A percentile compares a stretch with the other conserved stretches of the same genome.
Conservation (phyloP, 2,113 vertebrate species). For the Colinus virginianus region DNA sequence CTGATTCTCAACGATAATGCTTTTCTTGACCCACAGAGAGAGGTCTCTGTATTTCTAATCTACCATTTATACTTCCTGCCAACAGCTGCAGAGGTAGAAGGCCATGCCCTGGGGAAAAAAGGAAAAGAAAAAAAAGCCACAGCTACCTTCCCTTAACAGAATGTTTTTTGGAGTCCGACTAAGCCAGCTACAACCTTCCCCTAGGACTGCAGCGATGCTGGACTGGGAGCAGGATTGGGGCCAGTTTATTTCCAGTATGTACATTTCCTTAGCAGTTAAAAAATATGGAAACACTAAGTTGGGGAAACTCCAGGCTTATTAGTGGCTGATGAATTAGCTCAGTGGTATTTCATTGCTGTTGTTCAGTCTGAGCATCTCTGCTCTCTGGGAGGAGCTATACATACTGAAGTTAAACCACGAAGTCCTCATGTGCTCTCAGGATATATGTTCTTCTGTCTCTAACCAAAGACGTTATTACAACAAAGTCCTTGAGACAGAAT, state of each 20-base stretch:
- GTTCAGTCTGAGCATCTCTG: not conserved
- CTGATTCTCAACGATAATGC: conserved; percentile 28
- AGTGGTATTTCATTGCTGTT: not conserved
- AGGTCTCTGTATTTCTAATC: not conserved
- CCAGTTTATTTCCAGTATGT: not conserved
- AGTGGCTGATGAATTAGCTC: conserved; percentile 1
- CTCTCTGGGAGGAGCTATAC: not conserved
- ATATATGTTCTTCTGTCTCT: not conserved
- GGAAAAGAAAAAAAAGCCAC: too few species aligned
- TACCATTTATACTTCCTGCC: not conserved
- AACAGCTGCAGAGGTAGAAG: not conserved
- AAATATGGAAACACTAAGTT: not conserved
- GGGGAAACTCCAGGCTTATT: not conserved
- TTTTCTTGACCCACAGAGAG: conserved; percentile 12
- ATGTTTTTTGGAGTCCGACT: not conserved
- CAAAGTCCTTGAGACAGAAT: not conserved
- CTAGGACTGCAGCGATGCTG: not conserved
- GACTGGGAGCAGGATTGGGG: not conserved
- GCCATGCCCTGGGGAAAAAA: not conserved
- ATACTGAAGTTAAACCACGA: not conserved
- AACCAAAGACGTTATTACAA: not conserved
- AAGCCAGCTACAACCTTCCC: not conserved
- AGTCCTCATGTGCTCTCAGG: not conserved
- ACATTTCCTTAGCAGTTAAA: not conserved
- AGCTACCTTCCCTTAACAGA: not conserved